phyloP scores from a whole-genome alignment of 2,113 vertebrate species.

The Hyaena hyaena region DNA sequence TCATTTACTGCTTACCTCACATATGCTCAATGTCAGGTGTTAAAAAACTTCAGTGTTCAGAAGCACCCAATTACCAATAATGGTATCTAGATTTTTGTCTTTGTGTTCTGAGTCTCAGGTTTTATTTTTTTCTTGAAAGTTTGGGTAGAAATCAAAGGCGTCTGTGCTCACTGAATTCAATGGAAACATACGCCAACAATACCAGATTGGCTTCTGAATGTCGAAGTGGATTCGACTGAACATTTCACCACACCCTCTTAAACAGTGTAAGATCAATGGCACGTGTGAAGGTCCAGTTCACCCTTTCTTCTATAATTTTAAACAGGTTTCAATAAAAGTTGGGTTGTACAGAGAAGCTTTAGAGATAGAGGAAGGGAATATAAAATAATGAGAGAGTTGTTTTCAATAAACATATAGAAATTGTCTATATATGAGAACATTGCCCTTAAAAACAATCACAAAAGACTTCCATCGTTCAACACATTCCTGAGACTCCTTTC shows the following conservation, averaged over 20 bases:
- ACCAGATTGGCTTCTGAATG: background rate
- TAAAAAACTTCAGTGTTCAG: background rate
- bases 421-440: background rate
- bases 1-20: background rate
- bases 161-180: background rate
- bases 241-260: background rate
- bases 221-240: background rate
- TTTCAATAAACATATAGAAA: background rate
- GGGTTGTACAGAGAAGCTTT: background rate
- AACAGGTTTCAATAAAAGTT: background rate
- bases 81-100: background rate
- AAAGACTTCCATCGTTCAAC: background rate
- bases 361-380: background rate
- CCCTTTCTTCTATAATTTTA: background rate
- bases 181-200: background rate
- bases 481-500: background rate
- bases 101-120: background rate
- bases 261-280: background rate
- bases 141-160: background rate
- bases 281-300: background rate
- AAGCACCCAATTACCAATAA: background rate
- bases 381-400: background rate
- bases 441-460: background rate
- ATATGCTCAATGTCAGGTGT: background rate
- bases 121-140: background rate